phyloP scores from a whole-genome alignment of 2,113 vertebrate genomes.

The Oreochromis spilurus region DNA sequence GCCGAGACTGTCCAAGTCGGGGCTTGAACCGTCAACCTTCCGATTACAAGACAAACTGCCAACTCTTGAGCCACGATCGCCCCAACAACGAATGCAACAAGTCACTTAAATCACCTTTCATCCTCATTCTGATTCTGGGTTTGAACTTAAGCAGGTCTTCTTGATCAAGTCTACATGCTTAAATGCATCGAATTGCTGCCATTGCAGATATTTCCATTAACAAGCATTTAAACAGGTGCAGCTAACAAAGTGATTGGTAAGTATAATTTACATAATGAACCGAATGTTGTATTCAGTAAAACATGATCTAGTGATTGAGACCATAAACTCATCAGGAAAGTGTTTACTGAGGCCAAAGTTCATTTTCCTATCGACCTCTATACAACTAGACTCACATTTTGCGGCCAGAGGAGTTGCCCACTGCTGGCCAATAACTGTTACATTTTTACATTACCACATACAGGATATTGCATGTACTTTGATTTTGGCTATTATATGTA shows the following conservation, averaged over 20 bases:
- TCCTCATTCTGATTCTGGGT: background rate
- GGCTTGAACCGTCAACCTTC: no score
- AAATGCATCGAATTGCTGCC: background rate
- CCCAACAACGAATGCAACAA: background rate
- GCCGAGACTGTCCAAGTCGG: no score
- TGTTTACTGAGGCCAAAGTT: background rate
- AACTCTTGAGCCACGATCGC: no score
- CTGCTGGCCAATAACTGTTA: background rate
- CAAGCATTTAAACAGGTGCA: background rate
- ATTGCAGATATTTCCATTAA: background rate
- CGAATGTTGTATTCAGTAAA: background rate
- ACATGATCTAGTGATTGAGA: background rate
- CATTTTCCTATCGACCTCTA: background rate
- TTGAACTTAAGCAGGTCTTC: background rate
- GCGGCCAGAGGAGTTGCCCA: background rate
- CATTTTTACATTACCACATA: background rate
- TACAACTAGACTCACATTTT: background rate
- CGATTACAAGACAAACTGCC: no score
- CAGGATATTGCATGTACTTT: background rate
- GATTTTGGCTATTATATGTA: background rate
- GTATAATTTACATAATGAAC: background rate
- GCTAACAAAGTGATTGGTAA: background rate
- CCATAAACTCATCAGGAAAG: background rate
- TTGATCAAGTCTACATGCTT: background rate
- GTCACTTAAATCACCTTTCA: background rate